These are phyloP conservation scores for Acanthochromis polyacanthus DNA, from an alignment of 2,113 vertebrate genomes.

Conservation along the genomic window DNA sequence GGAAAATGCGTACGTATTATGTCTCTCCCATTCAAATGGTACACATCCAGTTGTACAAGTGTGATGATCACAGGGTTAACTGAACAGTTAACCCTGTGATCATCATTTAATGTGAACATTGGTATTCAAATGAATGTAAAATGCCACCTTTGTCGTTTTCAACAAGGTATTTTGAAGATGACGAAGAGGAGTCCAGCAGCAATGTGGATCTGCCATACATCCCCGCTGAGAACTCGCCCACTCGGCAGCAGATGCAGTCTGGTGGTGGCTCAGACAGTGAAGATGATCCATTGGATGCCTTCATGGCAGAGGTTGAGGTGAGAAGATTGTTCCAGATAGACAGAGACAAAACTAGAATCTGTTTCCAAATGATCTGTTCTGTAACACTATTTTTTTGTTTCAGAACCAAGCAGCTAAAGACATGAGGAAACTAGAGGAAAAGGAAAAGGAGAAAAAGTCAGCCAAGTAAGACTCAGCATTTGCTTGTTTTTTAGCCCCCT, in stretches of 20 bases:
- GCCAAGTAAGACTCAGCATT: conserved; percentile 90
- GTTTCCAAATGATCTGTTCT: background rate
- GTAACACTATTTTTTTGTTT: background rate
- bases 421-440: conserved; percentile 97
- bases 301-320: conserved; percentile 99
- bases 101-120: background rate
- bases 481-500: conserved; percentile 8
- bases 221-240: conserved; percentile 98
- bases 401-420: conserved; percentile 97
- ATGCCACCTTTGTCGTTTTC: background rate
- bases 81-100: background rate
- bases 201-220: conserved; percentile 96
- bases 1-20: conserved; percentile 91
- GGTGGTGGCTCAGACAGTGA: conserved; percentile 95
- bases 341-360: background rate
- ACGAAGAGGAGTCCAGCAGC: conserved; percentile 95
- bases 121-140: background rate
- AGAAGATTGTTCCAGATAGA: conserved; percentile 36
- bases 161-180: conserved; percentile 97
- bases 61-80: no score
- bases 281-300: conserved; percentile 97
- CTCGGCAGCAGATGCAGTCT: conserved; percentile 92
- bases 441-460: conserved; percentile 94
- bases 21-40: background rate
- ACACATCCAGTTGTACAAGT: background rate